phyloP scores from a whole-genome alignment of 1,140 invertebrate genomes.

The Pristionchus pacificus region DNA sequence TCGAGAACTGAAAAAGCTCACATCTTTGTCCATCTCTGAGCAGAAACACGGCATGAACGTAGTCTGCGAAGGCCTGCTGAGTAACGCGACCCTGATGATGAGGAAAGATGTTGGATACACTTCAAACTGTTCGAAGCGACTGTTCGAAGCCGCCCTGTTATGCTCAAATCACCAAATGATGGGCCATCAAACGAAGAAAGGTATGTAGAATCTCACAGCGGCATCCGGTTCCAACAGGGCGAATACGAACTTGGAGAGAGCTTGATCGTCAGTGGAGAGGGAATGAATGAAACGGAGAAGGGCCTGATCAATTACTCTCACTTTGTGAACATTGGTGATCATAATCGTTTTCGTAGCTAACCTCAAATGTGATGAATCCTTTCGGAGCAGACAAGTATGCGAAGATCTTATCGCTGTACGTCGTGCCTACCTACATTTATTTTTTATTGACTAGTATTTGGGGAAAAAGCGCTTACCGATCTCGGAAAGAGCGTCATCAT shows the following conservation, averaged over 20 bases:
- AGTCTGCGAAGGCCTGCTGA: not conserved
- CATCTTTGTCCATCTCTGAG: not conserved
- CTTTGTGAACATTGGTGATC: too few relatives aligned
- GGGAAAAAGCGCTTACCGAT: too few relatives aligned
- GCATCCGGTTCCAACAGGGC: not conserved
- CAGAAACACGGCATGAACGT: not conserved
- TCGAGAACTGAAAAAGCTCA: not conserved
- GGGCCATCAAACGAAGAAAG: too few relatives aligned
- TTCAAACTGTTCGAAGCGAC: too few relatives aligned
- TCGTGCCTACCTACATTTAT: too few relatives aligned
- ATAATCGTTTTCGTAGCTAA: too few relatives aligned
- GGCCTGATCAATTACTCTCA: too few relatives aligned
- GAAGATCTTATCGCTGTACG: not conserved
- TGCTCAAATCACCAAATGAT: too few relatives aligned
- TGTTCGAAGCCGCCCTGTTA: too few relatives aligned
- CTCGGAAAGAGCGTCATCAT: not conserved
- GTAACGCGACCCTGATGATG: not conserved
- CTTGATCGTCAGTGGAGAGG: not conserved
- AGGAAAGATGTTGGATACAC: not conserved
- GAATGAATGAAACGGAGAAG: not conserved
- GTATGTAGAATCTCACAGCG: not conserved
- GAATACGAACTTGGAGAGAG: not conserved
- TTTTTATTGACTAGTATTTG: too few relatives aligned
- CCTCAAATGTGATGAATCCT: not conserved
- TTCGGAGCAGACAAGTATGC: not conserved